These are phyloP conservation scores for Semotilus atromaculatus DNA, from an alignment of 2,797 vertebrate species.

Conservation along the genomic window DNA sequence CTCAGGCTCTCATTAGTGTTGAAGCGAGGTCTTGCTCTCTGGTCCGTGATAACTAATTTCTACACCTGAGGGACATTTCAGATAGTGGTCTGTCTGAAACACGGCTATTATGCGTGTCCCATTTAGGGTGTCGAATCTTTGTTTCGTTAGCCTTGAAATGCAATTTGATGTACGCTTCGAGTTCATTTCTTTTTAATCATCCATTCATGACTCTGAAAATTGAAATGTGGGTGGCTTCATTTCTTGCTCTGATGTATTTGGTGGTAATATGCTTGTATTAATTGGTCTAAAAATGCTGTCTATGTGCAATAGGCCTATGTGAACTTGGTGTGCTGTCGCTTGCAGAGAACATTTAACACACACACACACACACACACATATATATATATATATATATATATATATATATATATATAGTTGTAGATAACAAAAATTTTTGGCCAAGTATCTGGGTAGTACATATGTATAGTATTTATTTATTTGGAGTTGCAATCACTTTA, in stretches of 20 bases:
- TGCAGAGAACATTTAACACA: background rate
- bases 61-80: conserved; percentile 50
- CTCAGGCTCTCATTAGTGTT: conserved; percentile 43
- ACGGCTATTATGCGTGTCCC: conserved; percentile 23
- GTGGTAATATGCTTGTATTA: background rate
- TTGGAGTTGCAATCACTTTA: background rate
- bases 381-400: no score
- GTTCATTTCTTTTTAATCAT: conserved; percentile 14
- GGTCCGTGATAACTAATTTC: conserved; percentile 30
- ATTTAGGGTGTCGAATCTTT: conserved; percentile 32
- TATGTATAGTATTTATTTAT: no score
- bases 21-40: conserved; percentile 17
- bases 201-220: conserved; percentile 7
- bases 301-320: background rate
- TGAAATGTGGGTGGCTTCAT: conserved; percentile 14
- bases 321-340: background rate
- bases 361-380: no score
- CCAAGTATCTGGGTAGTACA: no score
- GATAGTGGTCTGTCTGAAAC: conserved; percentile 41
- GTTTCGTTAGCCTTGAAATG: conserved; percentile 27
- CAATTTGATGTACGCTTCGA: conserved; percentile 1
- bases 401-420: no score
- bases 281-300: conserved; percentile 9
- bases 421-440: no score
- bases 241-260: conserved; percentile 14